A percentile compares a stretch with the other conserved stretches of the same genome.
Evolutionary conservation across 1,140 invertebrate genomes (phyloP).

Genomic region (Drosophila funebris): DNA sequence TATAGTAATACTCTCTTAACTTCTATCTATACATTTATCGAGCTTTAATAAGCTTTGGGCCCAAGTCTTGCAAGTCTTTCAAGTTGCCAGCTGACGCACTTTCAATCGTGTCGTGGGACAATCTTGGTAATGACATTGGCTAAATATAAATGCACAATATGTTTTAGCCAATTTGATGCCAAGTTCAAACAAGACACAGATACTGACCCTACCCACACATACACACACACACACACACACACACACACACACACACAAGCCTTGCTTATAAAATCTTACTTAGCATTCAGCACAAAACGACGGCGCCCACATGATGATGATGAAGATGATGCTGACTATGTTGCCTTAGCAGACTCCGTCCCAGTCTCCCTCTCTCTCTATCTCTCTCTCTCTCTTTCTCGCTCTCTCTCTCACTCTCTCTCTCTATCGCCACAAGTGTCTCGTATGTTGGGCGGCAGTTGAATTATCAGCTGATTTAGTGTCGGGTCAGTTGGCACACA

Average conservation of each 20-base stretch:
- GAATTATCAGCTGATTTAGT: constrained; percentile 79
- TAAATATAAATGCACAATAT: constrained; percentile 54
- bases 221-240: constrained; percentile 3
- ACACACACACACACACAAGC: background rate
- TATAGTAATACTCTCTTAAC: no score
- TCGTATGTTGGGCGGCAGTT: constrained; percentile 20
- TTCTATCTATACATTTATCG: background rate
- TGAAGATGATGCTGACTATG: constrained; percentile 14
- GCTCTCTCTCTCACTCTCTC: background rate
- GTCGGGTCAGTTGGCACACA: constrained; percentile 71
- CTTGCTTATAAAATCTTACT: constrained; percentile 32
- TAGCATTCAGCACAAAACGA: constrained; percentile 48
- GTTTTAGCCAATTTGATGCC: constrained; percentile 56
- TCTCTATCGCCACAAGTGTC: constrained; percentile 27
- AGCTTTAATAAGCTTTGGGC: background rate
- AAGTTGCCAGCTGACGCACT: constrained; percentile 17
- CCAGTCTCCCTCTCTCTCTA: background rate
- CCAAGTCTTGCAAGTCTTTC: background rate
- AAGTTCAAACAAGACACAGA: constrained; percentile 45
- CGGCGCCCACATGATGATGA: constrained; percentile 46
- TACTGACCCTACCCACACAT: constrained; percentile 34
- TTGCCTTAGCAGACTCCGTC: background rate
- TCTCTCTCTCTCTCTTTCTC: background rate
- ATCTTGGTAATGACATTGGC: constrained; percentile 50
- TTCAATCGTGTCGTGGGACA: constrained; percentile 13